Percentiles rank a stretch among this genome's conserved stretches.
Evolutionary conservation across 2,888 invertebrate genomes (phyloP).

Genomic region (Andrena hattorfiana): DNA sequence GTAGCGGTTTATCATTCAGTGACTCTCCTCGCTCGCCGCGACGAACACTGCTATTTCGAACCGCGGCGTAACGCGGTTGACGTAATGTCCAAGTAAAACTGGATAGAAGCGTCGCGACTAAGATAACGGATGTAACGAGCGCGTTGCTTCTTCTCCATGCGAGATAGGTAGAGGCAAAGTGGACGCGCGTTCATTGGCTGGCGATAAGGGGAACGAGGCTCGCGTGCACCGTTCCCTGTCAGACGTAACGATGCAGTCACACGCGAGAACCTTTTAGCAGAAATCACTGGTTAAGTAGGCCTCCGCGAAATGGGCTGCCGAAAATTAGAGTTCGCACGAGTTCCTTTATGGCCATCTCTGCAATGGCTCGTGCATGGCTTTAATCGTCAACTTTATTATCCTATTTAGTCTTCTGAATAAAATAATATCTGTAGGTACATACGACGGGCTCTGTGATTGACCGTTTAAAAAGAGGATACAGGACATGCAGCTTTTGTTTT

Average conservation of each 20-base stretch:
- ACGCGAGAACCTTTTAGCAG: conserved; percentile 24
- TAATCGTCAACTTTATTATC: too few species aligned
- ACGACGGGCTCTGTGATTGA: too few species aligned
- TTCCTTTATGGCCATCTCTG: too few species aligned
- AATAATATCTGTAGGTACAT: too few species aligned
- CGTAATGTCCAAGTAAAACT: conserved; percentile 52
- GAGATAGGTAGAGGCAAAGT: not conserved
- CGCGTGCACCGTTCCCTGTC: conserved; percentile 26
- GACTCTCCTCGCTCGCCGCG: not conserved
- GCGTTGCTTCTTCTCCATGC: not conserved
- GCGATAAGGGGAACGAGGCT: conserved; percentile 45
- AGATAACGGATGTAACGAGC: conserved; percentile 22
- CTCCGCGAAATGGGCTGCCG: not conserved
- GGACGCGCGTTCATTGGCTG: conserved; percentile 8
- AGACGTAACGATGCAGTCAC: conserved; percentile 36
- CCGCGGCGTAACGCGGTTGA: conserved; percentile 37
- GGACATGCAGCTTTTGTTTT: too few species aligned
- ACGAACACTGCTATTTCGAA: conserved; percentile 27
- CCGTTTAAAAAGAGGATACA: too few species aligned
- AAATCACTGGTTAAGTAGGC: not conserved
- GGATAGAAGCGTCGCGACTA: conserved; percentile 2
- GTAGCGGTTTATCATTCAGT: conserved; percentile 12
- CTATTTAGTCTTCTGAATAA: too few species aligned
- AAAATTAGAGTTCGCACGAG: not conserved
- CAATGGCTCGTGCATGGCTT: too few species aligned